Percentiles rank a stretch among this genome's conserved stretches.
phyloP scores from a whole-genome alignment of 2,797 vertebrate species.

The Cossypha heuglini region DNA sequence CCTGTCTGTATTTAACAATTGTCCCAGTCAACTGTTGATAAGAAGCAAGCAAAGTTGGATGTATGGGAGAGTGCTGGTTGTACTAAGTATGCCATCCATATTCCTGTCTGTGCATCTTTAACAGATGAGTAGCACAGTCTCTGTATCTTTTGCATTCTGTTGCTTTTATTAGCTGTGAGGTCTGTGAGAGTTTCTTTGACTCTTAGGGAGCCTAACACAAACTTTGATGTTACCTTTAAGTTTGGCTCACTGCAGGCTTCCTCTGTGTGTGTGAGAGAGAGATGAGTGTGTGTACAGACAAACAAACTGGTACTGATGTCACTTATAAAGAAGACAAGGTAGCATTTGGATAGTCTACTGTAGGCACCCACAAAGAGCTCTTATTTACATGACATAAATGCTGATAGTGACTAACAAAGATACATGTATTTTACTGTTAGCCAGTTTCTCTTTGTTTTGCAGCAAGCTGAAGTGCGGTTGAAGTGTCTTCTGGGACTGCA shows the following conservation, averaged over 20 bases:
- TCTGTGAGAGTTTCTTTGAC: background rate
- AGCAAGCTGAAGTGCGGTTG: constrained; percentile 89
- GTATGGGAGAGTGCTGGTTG: background rate
- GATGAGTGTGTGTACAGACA: fast-evolving
- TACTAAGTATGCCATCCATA: background rate
- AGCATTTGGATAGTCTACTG: background rate
- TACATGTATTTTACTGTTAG: background rate
- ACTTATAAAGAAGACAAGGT: background rate
- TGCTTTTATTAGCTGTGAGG: background rate
- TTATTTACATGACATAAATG: background rate
- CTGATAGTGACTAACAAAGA: background rate
- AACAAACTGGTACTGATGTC: background rate
- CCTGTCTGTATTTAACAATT: background rate
- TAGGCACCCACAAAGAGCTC: background rate
- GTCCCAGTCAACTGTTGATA: background rate
- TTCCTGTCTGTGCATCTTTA: background rate
- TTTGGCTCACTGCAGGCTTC: background rate
- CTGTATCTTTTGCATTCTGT: background rate
- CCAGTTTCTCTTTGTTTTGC: constrained; percentile 6
- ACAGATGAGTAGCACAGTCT: background rate
- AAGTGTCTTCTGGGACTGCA: constrained; percentile 87
- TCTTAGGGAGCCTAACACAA: background rate
- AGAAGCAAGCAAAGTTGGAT: background rate
- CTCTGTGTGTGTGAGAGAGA: background rate
- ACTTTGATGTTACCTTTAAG: background rate